Conservation (phyloP, 1,140 invertebrate genomes). For the Heliconius eleuchia region DNA sequence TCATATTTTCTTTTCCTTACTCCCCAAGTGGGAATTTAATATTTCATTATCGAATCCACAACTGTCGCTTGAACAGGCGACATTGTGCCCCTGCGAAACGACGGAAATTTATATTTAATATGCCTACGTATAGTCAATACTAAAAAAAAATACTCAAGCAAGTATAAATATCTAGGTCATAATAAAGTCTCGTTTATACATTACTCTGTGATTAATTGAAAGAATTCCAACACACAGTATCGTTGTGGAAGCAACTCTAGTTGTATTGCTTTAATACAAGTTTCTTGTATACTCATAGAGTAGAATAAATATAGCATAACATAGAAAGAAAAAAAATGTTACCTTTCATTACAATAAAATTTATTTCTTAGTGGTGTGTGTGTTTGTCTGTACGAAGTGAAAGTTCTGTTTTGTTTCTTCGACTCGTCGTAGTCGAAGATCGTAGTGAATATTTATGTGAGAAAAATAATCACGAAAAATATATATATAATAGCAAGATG, state of each 20-base stretch:
- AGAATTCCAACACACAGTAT: conserved; percentile 2
- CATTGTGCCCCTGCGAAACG: too few species aligned
- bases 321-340: not conserved
- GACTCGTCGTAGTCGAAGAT: not conserved
- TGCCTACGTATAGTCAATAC: too few species aligned
- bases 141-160: not conserved
- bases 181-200: not conserved
- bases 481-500: too few species aligned
- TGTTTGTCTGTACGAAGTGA: not conserved
- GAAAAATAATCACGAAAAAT: too few species aligned
- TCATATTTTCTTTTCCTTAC: too few species aligned
- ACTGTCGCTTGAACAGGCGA: too few species aligned
- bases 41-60: too few species aligned
- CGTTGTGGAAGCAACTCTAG: not conserved
- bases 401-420: not conserved
- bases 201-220: conserved; percentile 14
- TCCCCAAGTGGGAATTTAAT: too few species aligned
- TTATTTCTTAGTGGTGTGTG: not conserved
- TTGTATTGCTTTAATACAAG: not conserved
- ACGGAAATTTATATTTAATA: too few species aligned
- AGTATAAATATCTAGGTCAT: not conserved
- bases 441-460: not conserved
- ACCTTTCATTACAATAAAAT: not conserved
- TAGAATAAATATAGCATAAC: not conserved
- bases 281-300: not conserved